These are phyloP conservation scores for Cantharis rufa DNA, from an alignment of 2,888 invertebrate genomes.

Conservation along the genomic window DNA sequence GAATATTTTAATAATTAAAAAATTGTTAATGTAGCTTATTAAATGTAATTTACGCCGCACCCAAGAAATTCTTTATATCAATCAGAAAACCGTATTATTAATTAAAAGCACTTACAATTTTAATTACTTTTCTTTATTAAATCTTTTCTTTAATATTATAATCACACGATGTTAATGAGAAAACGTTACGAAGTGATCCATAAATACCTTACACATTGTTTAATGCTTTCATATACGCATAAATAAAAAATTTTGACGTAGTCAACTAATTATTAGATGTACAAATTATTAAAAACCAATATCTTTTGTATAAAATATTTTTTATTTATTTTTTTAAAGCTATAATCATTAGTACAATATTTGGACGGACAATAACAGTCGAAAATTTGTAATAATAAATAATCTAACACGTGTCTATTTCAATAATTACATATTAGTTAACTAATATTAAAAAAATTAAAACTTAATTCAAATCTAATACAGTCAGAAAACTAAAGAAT, in stretches of 20 bases:
- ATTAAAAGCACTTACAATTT: slow-evolving; percentile 54
- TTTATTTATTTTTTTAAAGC: neutral
- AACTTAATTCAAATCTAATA: neutral
- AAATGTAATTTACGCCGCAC: slow-evolving; percentile 47
- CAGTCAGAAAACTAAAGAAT: neutral
- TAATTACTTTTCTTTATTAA: slow-evolving; percentile 52
- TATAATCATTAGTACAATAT: slow-evolving; percentile 7
- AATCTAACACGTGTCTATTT: neutral
- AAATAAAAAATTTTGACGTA: neutral
- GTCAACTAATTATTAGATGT: neutral
- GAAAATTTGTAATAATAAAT: slow-evolving; percentile 9
- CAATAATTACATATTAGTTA: neutral
- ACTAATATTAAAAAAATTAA: neutral
- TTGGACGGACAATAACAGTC: slow-evolving; percentile 21
- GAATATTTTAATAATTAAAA: neutral
- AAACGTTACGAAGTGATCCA: slow-evolving; percentile 42
- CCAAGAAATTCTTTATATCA: slow-evolving; percentile 51
- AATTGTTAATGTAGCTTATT: neutral
- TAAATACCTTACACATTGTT: neutral
- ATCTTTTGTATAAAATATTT: neutral
- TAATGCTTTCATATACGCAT: slow-evolving; percentile 36
- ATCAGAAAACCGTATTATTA: slow-evolving; percentile 49
- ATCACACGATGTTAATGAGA: slow-evolving; percentile 50
- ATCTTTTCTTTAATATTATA: slow-evolving; percentile 46
- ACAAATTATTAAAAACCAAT: neutral